Percentiles rank a stretch among this genome's conserved stretches.
These are phyloP conservation scores for Oenanthe melanoleuca DNA, from an alignment of 2,113 vertebrate species.

Conservation along the genomic window DNA sequence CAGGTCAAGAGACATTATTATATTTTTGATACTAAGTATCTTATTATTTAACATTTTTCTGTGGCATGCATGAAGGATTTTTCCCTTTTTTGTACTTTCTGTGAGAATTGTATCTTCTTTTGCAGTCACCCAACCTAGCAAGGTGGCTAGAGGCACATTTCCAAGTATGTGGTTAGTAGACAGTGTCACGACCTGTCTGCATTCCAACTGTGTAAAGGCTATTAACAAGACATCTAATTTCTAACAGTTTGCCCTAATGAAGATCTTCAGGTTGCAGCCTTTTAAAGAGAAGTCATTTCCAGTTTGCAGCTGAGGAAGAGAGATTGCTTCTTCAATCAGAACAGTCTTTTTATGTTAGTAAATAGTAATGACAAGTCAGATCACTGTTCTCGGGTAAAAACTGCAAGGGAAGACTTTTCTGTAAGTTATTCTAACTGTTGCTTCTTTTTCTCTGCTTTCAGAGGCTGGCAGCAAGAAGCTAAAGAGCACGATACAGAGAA, in stretches of 20 bases:
- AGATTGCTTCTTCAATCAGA: not conserved
- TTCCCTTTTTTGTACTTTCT: accelerated
- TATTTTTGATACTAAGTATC: not conserved
- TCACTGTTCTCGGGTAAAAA: not conserved
- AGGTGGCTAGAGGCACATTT: not conserved
- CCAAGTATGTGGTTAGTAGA: not conserved
- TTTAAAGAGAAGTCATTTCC: not conserved
- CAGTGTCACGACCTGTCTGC: not conserved
- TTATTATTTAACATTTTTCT: not conserved
- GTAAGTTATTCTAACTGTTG: not conserved
- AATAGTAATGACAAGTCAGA: not conserved
- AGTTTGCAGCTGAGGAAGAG: not conserved
- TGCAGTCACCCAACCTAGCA: not conserved
- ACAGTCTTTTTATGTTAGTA: not conserved
- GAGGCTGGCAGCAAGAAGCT: slow-evolving; percentile 93
- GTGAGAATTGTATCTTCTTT: not conserved
- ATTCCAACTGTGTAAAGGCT: not conserved
- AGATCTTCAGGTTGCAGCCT: not conserved
- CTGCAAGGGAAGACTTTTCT: not conserved
- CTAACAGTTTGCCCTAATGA: not conserved
- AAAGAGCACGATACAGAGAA: slow-evolving; percentile 94
- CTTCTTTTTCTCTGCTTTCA: slow-evolving; percentile 58
- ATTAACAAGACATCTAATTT: not conserved
- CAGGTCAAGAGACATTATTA: not conserved
- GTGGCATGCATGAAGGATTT: not conserved